A percentile compares a stretch with the other conserved stretches of the same genome.
These are phyloP conservation scores for Hiodon alosoides DNA, from an alignment of 2,113 vertebrate species.

Conservation along the genomic window DNA sequence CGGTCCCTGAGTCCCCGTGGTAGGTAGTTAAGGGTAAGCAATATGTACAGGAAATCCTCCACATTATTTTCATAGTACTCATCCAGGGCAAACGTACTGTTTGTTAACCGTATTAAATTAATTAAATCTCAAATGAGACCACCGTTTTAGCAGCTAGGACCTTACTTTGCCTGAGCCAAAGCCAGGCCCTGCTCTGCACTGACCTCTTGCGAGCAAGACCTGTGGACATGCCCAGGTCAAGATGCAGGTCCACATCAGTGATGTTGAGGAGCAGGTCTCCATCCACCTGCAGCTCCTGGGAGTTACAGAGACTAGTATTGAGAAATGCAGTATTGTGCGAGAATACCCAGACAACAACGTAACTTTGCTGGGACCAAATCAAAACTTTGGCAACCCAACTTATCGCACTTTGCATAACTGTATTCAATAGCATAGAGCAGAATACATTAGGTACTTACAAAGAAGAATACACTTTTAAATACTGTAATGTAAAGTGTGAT, in stretches of 20 bases:
- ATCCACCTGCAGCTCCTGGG: constrained; percentile 86
- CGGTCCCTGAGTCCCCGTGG: too few species aligned
- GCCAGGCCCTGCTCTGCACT: constrained; percentile 16
- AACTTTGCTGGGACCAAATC: neutral
- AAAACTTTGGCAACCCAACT: neutral
- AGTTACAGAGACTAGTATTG: neutral
- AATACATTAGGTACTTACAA: too few species aligned
- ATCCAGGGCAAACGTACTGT: too few species aligned
- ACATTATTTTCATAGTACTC: too few species aligned
- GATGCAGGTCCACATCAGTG: constrained; percentile 74
- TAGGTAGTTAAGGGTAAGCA: too few species aligned
- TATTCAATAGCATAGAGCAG: too few species aligned
- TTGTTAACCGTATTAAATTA: too few species aligned
- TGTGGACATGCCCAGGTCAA: constrained; percentile 78
- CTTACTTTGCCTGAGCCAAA: neutral
- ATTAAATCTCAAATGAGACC: too few species aligned
- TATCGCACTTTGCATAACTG: neutral
- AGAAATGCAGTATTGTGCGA: too few species aligned
- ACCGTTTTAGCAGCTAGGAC: neutral
- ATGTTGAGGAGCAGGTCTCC: constrained; percentile 87
- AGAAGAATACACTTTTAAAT: too few species aligned
- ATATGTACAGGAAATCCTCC: too few species aligned
- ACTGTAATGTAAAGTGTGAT: too few species aligned
- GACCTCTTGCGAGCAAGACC: constrained; percentile 83
- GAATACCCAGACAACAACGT: neutral